A percentile compares a stretch with the other conserved stretches of the same genome.
Evolutionary conservation across 1,140 invertebrate genomes (phyloP).

Genomic region (Temnothorax curvispinosus): DNA sequence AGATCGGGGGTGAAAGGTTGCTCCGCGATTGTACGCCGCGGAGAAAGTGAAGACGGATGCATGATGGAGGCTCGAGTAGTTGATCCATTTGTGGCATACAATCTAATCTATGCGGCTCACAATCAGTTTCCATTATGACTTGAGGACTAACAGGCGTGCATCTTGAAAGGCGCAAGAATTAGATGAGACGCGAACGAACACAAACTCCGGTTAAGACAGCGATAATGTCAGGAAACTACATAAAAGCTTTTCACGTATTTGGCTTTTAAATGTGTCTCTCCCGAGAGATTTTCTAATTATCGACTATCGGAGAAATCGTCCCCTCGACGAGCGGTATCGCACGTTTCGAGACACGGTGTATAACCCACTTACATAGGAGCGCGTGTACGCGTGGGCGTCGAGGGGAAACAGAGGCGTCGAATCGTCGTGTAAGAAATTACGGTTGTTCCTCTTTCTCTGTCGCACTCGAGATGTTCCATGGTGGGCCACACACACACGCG

Average conservation of each 20-base stretch:
- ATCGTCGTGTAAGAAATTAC: conserved; percentile 70
- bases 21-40: neutral
- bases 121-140: neutral
- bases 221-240: neutral
- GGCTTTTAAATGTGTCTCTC: too few species aligned
- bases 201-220: neutral
- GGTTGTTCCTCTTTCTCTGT: conserved; percentile 39
- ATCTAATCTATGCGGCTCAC: neutral
- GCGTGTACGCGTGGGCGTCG: conserved; percentile 56
- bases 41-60: conserved; percentile 23
- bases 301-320: neutral
- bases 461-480: conserved; percentile 3
- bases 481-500: neutral
- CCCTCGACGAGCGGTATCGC: neutral
- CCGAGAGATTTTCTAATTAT: conserved; percentile 6
- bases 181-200: neutral
- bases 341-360: conserved; percentile 24
- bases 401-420: conserved; percentile 69
- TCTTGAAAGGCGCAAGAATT: neutral
- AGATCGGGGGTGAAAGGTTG: conserved; percentile 19
- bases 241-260: neutral
- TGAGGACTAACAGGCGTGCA: neutral
- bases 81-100: neutral
- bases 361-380: conserved; percentile 39
- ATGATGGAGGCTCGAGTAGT: neutral